Evolutionary conservation across 2,113 vertebrate genomes (phyloP).

Genomic region (Cathartes aura): DNA sequence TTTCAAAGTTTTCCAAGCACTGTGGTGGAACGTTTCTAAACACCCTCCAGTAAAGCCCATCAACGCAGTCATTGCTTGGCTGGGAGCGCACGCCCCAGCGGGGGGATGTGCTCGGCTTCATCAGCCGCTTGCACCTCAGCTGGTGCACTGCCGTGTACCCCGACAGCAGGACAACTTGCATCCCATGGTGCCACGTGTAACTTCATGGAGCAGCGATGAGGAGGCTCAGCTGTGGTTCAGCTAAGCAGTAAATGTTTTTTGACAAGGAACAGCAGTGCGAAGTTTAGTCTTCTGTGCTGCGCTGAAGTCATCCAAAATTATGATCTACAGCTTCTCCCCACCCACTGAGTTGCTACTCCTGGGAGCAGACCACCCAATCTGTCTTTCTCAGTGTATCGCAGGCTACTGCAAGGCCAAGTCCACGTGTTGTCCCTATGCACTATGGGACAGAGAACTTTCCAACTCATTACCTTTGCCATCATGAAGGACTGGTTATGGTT

Average conservation of each 20-base stretch:
- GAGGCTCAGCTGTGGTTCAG: background rate
- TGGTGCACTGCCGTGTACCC: background rate
- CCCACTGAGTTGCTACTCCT: background rate
- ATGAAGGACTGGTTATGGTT: background rate
- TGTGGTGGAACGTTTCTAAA: background rate
- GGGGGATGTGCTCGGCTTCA: background rate
- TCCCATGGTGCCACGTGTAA: background rate
- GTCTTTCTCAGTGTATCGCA: background rate
- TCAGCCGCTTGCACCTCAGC: background rate
- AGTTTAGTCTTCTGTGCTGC: background rate
- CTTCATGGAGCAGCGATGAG: background rate
- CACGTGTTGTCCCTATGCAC: rapidly evolving
- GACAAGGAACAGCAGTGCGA: conserved; percentile 45
- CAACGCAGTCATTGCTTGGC: rapidly evolving
- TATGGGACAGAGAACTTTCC: background rate
- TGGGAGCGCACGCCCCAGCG: rapidly evolving
- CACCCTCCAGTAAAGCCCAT: background rate
- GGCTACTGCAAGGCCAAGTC: background rate
- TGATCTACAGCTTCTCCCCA: background rate
- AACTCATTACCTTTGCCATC: background rate
- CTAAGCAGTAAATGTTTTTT: conserved; percentile 33
- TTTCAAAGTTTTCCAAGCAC: background rate
- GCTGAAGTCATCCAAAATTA: conserved; percentile 15
- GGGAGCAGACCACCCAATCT: conserved; percentile 33
- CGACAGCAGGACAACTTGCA: background rate